A percentile compares a stretch with the other conserved stretches of the same genome.
phyloP scores from a whole-genome alignment of 37 sponge, comb jelly and placozoan genomes.

The Haliclona indistincta region DNA sequence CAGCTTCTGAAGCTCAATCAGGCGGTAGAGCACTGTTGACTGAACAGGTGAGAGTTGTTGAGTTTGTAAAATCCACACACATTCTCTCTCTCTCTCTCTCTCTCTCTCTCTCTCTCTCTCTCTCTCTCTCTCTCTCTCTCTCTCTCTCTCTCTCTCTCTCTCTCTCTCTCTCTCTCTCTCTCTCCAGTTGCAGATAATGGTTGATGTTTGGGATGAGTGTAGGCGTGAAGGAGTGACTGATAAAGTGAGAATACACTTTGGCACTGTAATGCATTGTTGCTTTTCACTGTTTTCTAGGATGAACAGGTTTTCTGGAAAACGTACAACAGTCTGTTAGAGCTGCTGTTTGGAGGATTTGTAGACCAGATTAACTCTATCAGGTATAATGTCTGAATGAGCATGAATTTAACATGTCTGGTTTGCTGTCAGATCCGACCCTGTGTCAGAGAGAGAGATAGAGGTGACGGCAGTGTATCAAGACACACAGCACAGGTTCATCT shows the following conservation, averaged over 20 bases:
- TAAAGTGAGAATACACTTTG: too few species aligned
- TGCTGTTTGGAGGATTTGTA: conserved; percentile 47
- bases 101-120: not conserved
- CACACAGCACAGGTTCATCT: conserved; percentile 20
- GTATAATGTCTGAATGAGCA: conserved; percentile 3
- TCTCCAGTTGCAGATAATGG: conserved; percentile 32
- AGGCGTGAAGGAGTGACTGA: too few species aligned
- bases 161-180: not conserved
- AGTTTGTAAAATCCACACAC: too few species aligned
- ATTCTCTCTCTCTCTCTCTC: not conserved
- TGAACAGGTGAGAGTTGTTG: not conserved
- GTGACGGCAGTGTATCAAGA: conserved; percentile 19
- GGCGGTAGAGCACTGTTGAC: not conserved
- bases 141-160: not conserved
- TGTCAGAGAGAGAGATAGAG: not conserved
- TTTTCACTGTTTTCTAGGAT: not conserved
- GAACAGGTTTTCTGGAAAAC: conserved; percentile 30
- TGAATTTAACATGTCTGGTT: not conserved
- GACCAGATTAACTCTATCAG: conserved; percentile 19
- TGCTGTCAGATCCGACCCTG: not conserved
- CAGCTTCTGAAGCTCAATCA: not conserved
- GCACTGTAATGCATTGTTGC: too few species aligned
- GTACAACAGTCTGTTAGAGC: conserved; percentile 20
- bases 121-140: too few species aligned
- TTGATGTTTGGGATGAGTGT: conserved; percentile 2